Evolutionary conservation across 2,113 vertebrate species (phyloP).

Genomic region (Campylorhamphus procurvoides): DNA sequence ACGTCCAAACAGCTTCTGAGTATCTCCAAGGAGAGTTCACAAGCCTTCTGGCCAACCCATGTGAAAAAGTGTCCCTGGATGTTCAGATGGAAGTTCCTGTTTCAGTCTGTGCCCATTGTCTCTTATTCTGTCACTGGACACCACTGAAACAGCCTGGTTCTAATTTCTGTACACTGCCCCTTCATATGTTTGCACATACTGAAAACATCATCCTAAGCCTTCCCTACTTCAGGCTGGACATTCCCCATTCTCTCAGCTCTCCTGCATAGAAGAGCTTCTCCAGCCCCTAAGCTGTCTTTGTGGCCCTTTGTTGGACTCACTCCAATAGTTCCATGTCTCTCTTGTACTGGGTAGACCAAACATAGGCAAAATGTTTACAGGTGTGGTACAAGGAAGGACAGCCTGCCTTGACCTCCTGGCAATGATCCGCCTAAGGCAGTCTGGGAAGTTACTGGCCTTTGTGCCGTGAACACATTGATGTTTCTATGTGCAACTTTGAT

Average conservation of each 20-base stretch:
- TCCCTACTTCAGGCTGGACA: neutral
- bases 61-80: neutral
- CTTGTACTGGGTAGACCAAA: neutral
- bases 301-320: neutral
- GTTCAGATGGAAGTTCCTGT: neutral
- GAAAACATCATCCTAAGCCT: neutral
- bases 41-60: neutral
- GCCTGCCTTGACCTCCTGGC: neutral
- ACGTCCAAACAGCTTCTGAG: neutral
- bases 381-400: neutral
- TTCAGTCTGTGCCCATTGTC: neutral
- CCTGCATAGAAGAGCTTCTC: neutral
- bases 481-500: neutral
- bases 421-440: neutral
- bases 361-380: neutral
- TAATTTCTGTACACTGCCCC: neutral
- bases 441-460: neutral
- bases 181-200: neutral
- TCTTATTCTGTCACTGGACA: fast-evolving
- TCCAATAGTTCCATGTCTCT: neutral
- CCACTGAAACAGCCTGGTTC: neutral
- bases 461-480: neutral
- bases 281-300: neutral
- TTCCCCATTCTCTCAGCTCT: neutral
- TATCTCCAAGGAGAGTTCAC: neutral